Conservation (phyloP, 2,113 vertebrate genomes). For the Chlamydotis undulata region DNA sequence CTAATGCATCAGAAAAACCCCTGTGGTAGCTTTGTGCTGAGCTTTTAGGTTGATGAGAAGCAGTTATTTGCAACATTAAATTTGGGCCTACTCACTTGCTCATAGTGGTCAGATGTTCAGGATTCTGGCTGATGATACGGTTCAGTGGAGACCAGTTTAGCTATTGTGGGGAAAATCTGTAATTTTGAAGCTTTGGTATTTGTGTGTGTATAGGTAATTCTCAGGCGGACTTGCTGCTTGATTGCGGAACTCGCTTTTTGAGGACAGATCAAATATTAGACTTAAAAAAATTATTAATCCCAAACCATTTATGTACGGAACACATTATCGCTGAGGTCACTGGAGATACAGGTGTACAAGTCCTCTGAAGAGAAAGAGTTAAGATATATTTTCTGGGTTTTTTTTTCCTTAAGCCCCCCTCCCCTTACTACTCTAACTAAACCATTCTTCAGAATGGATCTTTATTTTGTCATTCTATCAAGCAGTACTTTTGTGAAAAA, state of each 20-base stretch:
- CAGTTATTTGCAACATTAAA: not conserved
- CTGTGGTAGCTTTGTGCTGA: not conserved
- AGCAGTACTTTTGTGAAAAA: not conserved
- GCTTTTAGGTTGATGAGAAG: not conserved
- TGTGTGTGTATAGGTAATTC: not conserved
- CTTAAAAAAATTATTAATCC: not conserved
- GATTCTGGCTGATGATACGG: not conserved
- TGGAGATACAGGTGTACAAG: not conserved
- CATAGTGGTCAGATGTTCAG: not conserved
- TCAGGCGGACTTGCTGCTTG: not conserved
- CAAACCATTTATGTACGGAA: not conserved
- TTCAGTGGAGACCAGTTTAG: not conserved
- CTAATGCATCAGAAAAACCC: not conserved
- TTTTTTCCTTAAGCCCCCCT: not conserved
- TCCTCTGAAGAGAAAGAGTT: not conserved
- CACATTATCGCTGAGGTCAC: not conserved
- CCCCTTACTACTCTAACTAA: not conserved
- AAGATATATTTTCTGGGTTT: not conserved
- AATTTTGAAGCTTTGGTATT: not conserved
- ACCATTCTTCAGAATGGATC: not conserved
- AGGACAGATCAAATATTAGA: not conserved
- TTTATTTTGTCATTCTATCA: not conserved
- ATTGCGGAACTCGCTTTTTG: not conserved
- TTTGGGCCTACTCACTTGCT: not conserved
- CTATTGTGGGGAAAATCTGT: not conserved